Base-by-base conservation (phyloP, 2,113 vertebrate species). In the Damaliscus lunatus region DNA sequence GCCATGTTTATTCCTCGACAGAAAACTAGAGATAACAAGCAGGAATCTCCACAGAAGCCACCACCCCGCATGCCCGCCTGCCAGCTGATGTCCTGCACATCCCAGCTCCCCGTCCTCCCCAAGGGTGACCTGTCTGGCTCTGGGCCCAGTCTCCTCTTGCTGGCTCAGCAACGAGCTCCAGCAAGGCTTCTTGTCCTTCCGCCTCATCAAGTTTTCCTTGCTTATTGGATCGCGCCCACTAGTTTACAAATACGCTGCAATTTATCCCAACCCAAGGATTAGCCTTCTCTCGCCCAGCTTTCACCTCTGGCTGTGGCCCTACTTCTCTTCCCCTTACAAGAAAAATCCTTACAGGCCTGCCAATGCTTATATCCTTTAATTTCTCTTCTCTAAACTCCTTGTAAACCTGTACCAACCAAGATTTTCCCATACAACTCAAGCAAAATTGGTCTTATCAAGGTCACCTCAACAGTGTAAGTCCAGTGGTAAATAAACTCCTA, bases 61-160 rank as follows among this genome's bases (percentile, higher is more conserved):
- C 17, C 2, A 0, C 57, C 55, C 53, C 10, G 0, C 14, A 7
- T 23, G 10, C 29, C 46, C 0, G 1, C 27, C 11, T 29, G 8
- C 6, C 23, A 36, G 53, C 55, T 4, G 10, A 46, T 60, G 60
- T 82, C 71, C 11, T 6, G 0, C 14, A 27, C 0, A 23, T 11
- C 57, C n/a, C 13, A 4, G 36, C 67, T 23, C 87, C 88, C 46
- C 27, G 3, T 57, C 52, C 52, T 46, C 21, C 21, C 83, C 3
- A 46, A 1, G n/a, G n/a, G 25, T 14, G 36, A 36, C 17, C 94
- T 57, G 21, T 48, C 59, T 40, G 67, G 43, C 80, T 55, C 6
- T 14, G 25, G 78, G 36, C 36, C 33, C 14, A 1, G 33, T 8
- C 3, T 55, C 23, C 19, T 21, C 31, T 36, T 3, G 16, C 67